Percentiles rank a stretch among this genome's conserved stretches.
Conservation (phyloP, 2,113 vertebrate genomes). For the Cochlearius cochlearius region DNA sequence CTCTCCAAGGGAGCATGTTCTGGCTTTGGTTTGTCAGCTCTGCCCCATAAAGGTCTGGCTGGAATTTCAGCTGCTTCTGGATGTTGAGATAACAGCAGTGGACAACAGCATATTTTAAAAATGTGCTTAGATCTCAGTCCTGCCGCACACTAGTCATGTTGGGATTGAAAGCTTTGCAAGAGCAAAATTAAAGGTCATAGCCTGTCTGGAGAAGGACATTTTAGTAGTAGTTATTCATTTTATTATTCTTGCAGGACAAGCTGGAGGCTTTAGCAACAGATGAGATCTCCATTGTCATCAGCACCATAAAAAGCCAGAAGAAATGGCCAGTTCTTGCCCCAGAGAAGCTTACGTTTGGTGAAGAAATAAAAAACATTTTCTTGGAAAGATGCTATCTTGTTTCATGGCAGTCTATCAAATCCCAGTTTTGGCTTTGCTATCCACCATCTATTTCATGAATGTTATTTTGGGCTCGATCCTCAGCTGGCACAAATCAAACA, state of each 20-base stretch:
- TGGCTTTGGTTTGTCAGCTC: background rate
- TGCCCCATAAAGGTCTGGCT: background rate
- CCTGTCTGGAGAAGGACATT: background rate
- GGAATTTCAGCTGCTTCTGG: slow-evolving; percentile 34
- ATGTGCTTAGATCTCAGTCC: background rate
- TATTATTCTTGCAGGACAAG: background rate
- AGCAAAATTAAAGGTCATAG: background rate
- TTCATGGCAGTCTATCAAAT: background rate
- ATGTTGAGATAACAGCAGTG: background rate
- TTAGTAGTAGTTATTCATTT: background rate
- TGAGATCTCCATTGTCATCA: background rate
- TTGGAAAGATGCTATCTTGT: background rate
- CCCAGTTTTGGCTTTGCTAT: background rate
- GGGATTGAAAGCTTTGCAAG: background rate
- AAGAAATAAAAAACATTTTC: background rate
- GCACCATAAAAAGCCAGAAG: background rate
- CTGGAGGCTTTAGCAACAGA: background rate
- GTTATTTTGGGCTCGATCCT: background rate
- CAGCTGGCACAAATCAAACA: background rate
- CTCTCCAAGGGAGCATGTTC: background rate
- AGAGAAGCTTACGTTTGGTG: background rate
- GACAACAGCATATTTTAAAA: background rate
- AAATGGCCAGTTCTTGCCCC: background rate
- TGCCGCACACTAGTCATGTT: background rate
- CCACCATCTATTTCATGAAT: background rate